These are phyloP conservation scores for Sebastes wilsoni DNA, from an alignment of 2,797 vertebrate species.

Conservation along the genomic window DNA sequence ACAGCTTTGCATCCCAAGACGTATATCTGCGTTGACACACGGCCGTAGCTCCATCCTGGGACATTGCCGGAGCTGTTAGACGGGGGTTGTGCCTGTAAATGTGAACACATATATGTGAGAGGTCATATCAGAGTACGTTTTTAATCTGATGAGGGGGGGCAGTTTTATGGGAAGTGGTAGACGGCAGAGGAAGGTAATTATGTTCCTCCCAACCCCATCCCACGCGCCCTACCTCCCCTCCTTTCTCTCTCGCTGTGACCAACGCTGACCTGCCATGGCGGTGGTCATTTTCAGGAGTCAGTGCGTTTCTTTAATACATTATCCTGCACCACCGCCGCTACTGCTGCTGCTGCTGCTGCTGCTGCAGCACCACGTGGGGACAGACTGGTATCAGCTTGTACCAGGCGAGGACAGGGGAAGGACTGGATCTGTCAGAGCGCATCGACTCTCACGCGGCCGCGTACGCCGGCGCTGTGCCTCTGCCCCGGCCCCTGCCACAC, in stretches of 20 bases:
- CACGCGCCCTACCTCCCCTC: background rate
- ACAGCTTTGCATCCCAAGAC: background rate
- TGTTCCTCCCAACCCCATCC: constrained; percentile 77
- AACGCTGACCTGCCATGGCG: constrained; percentile 83
- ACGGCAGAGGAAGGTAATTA: constrained; percentile 83
- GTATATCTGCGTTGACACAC: constrained; percentile 33
- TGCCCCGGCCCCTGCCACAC: constrained; percentile 86
- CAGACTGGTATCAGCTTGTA: constrained; percentile 92
- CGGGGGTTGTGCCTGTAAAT: constrained; percentile 19
- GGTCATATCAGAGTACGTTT: constrained; percentile 44
- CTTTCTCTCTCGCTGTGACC: constrained; percentile 23
- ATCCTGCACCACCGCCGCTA: constrained; percentile 75
- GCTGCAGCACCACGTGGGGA: constrained; percentile 85
- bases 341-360: constrained; percentile 3
- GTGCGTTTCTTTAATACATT: constrained; percentile 86
- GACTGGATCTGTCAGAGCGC: constrained; percentile 95
- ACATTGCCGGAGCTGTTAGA: background rate
- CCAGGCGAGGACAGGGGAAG: constrained; percentile 92
- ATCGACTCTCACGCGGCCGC: constrained; percentile 83
- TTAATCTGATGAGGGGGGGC: constrained; percentile 66
- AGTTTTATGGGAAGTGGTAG: constrained; percentile 75
- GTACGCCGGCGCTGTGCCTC: constrained; percentile 59
- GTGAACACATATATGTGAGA: constrained; percentile 30
- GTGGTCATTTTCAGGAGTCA: constrained; percentile 91
- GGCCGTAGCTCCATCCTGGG: constrained; percentile 4